Conservation (phyloP, 37 sponge, comb jelly and placozoan genomes). For the Dysidea cf. avara region DNA sequence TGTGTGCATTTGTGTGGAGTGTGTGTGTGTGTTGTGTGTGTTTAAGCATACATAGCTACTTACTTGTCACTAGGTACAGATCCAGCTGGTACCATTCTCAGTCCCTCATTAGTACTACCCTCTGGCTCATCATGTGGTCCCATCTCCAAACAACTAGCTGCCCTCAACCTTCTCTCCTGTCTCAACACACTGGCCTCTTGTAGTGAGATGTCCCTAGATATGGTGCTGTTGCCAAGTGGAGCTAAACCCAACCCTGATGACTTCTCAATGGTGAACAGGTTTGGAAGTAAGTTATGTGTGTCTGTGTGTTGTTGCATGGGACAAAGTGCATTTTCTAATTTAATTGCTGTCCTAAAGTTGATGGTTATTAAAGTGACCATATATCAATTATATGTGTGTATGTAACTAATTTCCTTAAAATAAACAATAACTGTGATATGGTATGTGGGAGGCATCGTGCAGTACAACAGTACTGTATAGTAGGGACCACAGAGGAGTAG, state of each 20-base stretch:
- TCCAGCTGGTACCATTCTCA: conserved; percentile 74
- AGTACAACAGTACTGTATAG: too few relatives aligned
- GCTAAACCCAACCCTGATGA: conserved; percentile 26
- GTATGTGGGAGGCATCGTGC: too few relatives aligned
- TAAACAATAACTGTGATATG: too few relatives aligned
- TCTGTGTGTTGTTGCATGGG: background rate
- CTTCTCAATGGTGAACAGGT: conserved; percentile 18
- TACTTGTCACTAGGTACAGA: conserved; percentile 31
- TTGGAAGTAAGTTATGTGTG: conserved; percentile 1
- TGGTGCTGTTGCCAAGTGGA: conserved; percentile 2
- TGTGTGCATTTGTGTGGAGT: too few relatives aligned
- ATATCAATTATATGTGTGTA: too few relatives aligned
- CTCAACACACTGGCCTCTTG: conserved; percentile 54
- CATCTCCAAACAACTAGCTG: conserved; percentile 61
- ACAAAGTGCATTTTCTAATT: too few relatives aligned
- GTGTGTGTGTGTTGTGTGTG: background rate
- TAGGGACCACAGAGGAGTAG: too few relatives aligned
- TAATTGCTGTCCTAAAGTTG: background rate
- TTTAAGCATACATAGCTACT: background rate
- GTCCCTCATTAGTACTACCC: conserved; percentile 80
- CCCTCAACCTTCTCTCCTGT: conserved; percentile 84
- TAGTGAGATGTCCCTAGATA: conserved; percentile 1
- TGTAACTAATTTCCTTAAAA: too few relatives aligned
- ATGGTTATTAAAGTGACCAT: too few relatives aligned
- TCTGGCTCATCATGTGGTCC: conserved; percentile 42